phyloP scores from a whole-genome alignment of 2,888 invertebrate species.

The Parnassius apollo region DNA sequence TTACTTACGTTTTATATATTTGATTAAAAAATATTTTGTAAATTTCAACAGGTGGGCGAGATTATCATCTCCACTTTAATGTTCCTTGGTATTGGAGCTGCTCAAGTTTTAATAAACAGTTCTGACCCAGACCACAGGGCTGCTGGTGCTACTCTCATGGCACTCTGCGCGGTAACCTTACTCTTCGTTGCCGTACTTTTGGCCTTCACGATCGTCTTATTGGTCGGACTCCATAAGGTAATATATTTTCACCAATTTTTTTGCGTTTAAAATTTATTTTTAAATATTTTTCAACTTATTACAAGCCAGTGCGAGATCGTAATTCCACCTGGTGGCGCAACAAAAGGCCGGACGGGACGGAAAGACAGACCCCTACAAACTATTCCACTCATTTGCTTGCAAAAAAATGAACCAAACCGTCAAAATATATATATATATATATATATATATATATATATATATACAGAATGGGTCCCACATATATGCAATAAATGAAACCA shows the following conservation, averaged over 20 bases:
- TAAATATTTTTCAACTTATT: not conserved
- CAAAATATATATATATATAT: too few relatives aligned
- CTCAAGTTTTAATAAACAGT: too few relatives aligned
- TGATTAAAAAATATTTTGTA: too few relatives aligned
- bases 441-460: too few relatives aligned
- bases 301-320: too few relatives aligned
- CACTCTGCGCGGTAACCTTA: conserved; percentile 30
- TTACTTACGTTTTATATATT: too few relatives aligned
- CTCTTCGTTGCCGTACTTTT: conserved; percentile 21
- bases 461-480: too few relatives aligned
- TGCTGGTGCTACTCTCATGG: conserved; percentile 20
- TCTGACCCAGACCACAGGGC: not conserved
- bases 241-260: not conserved
- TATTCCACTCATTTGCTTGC: not conserved
- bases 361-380: not conserved
- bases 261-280: not conserved
- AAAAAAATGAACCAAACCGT: too few relatives aligned
- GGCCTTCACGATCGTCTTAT: conserved; percentile 30
- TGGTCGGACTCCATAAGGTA: conserved; percentile 39
- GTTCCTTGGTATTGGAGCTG: not conserved
- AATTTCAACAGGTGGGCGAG: not conserved
- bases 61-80: not conserved
- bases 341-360: too few relatives aligned
- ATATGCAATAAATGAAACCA: too few relatives aligned
- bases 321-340: not conserved